These are phyloP conservation scores for Drosophila takahashii DNA, from an alignment of 1,140 invertebrate species.

Conservation along the genomic window DNA sequence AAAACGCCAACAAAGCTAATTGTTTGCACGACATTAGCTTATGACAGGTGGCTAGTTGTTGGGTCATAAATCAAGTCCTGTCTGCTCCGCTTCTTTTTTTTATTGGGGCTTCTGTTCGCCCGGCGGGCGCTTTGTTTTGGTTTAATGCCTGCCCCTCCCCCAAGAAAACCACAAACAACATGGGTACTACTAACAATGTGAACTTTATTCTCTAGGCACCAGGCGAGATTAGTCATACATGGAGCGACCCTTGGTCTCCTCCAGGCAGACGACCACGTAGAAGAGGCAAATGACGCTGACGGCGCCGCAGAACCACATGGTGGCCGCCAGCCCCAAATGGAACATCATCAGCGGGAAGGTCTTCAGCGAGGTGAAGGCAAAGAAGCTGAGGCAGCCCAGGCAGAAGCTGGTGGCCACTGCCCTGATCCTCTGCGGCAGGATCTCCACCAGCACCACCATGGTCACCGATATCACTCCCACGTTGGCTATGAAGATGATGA, in stretches of 20 bases:
- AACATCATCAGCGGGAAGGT: conserved; percentile 72
- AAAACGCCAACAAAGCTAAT: conserved; percentile 55
- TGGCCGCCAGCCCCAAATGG: conserved; percentile 65
- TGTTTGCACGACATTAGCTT: conserved; percentile 69
- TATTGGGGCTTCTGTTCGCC: conserved; percentile 37
- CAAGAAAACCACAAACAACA: not conserved
- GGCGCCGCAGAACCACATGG: conserved; percentile 70
- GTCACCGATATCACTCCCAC: conserved; percentile 71
- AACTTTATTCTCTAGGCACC: conserved; percentile 12
- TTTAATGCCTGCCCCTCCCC: conserved; percentile 36
- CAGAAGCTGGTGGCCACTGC: conserved; percentile 67
- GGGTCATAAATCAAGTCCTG: conserved; percentile 69
- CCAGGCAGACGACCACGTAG: conserved; percentile 64
- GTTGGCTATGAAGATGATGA: conserved; percentile 72
- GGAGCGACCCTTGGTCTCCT: conserved; percentile 78
- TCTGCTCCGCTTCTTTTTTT: conserved; percentile 38
- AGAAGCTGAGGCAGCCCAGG: conserved; percentile 60
- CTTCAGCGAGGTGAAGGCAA: conserved; percentile 69
- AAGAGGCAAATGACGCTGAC: conserved; percentile 61
- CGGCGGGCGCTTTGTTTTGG: conserved; percentile 62
- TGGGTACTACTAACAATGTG: not conserved
- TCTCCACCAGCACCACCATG: conserved; percentile 76
- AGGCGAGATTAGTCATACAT: conserved; percentile 55
- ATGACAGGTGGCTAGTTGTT: conserved; percentile 7
- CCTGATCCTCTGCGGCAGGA: conserved; percentile 68